Conservation (phyloP, 2,113 vertebrate genomes). For the Channa maculata region DNA sequence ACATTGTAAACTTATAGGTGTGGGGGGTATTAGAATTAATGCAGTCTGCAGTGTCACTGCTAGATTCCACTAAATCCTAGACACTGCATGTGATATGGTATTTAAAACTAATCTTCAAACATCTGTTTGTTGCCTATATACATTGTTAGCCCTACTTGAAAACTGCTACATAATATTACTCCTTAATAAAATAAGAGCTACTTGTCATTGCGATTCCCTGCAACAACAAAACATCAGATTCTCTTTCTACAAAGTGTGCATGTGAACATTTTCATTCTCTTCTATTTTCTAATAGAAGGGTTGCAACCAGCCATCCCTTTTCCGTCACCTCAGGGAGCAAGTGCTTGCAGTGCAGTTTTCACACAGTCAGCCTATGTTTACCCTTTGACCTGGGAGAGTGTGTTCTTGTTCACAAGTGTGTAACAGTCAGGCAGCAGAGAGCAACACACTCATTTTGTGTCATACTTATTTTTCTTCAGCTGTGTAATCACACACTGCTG, state of each 20-base stretch:
- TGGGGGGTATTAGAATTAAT: no score
- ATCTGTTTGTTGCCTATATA: background rate
- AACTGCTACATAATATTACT: background rate
- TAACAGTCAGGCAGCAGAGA: conserved; percentile 10
- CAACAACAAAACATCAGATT: conserved; percentile 7
- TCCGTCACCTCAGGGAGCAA: conserved; percentile 33
- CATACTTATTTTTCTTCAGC: conserved; percentile 8
- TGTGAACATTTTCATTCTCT: conserved; percentile 13
- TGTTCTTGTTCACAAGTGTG: conserved; percentile 23
- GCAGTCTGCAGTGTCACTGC: no score
- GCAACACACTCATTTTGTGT: conserved; percentile 21
- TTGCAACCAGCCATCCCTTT: background rate
- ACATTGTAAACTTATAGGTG: no score
- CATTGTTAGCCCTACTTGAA: background rate
- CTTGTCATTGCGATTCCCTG: background rate
- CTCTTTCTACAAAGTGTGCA: background rate
- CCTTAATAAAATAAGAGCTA: background rate
- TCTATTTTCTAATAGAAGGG: conserved; percentile 23
- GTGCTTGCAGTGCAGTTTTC: conserved; percentile 48
- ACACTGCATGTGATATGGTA: background rate
- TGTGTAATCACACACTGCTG: conserved; percentile 36
- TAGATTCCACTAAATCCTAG: no score
- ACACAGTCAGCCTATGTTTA: conserved; percentile 59
- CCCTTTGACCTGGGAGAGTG: conserved; percentile 47
- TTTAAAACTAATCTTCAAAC: background rate